phyloP scores from a whole-genome alignment of 2,113 vertebrate genomes.

The Myotis davidii region DNA sequence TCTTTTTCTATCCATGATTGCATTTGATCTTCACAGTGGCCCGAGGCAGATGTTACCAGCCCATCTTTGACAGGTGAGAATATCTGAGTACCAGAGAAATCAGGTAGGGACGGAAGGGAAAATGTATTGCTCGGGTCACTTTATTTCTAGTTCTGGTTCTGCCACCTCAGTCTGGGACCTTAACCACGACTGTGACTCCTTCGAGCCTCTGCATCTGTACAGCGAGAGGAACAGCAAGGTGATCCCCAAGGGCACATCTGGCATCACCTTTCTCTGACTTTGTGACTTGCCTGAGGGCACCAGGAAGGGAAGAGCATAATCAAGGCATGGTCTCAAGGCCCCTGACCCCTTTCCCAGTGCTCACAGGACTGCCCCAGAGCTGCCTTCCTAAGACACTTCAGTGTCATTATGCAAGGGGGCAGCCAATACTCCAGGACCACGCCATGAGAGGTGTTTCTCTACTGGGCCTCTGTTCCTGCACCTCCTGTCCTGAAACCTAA shows the following conservation, averaged over 20 bases:
- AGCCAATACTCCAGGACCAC: not conserved
- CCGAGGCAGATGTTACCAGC: not conserved
- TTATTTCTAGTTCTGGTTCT: not conserved
- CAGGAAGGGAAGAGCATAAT: not conserved
- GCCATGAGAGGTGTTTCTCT: not conserved
- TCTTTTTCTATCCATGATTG: not conserved
- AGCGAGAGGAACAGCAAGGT: not conserved
- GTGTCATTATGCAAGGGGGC: not conserved
- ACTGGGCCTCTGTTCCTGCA: not conserved
- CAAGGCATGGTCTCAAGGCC: not conserved
- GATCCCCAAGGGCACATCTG: not conserved
- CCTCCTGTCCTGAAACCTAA: not conserved
- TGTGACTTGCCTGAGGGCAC: not conserved
- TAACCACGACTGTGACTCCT: not conserved
- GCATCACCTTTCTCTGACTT: not conserved
- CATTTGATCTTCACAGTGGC: not conserved
- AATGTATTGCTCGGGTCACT: rapidly evolving
- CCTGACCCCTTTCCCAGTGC: not conserved
- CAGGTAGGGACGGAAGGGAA: not conserved
- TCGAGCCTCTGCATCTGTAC: not conserved
- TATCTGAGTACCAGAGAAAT: not conserved
- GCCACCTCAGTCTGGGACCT: not conserved
- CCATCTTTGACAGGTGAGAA: not conserved
- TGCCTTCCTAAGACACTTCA: not conserved
- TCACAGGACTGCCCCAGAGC: not conserved